These are phyloP conservation scores for Cryptus viduatorius DNA, from an alignment of 2,888 invertebrate genomes.

Conservation along the genomic window DNA sequence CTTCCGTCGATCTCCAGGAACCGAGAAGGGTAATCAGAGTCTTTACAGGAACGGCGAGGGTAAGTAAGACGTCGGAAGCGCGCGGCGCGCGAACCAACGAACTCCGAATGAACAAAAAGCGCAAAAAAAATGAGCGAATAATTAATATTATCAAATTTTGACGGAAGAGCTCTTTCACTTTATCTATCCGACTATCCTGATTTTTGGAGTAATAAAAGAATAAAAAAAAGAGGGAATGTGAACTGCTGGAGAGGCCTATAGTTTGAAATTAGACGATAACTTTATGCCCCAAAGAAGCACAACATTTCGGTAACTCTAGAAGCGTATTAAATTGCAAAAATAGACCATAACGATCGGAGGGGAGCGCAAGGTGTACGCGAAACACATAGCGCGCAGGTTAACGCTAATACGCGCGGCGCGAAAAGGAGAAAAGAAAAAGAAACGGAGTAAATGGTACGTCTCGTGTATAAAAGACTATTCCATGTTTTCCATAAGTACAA, in stretches of 20 bases:
- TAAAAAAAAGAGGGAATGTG: constrained; percentile 17
- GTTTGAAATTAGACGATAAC: constrained; percentile 78
- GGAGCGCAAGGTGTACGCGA: constrained; percentile 38
- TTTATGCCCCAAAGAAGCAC: constrained; percentile 76
- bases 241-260: constrained; percentile 25
- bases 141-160: too few relatives aligned
- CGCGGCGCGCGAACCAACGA: constrained; percentile 7
- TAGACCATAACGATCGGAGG: constrained; percentile 71
- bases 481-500: constrained; percentile 5
- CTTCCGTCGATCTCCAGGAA: constrained; percentile 41
- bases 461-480: constrained; percentile 30
- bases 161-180: too few relatives aligned
- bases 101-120: constrained; percentile 27
- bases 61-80: neutral
- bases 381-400: constrained; percentile 48
- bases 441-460: constrained; percentile 15
- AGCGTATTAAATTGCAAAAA: constrained; percentile 82
- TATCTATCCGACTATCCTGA: too few relatives aligned
- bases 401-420: constrained; percentile 42
- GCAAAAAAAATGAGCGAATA: constrained; percentile 9
- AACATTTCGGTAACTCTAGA: constrained; percentile 77
- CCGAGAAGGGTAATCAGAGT: neutral
- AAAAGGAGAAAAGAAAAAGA: constrained; percentile 42
- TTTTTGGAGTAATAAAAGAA: neutral
- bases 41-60: neutral